Percentiles rank a stretch among this genome's conserved stretches.
These are phyloP conservation scores for Thalassophryne amazonica DNA, from an alignment of 2,797 vertebrate genomes.

Conservation along the genomic window DNA sequence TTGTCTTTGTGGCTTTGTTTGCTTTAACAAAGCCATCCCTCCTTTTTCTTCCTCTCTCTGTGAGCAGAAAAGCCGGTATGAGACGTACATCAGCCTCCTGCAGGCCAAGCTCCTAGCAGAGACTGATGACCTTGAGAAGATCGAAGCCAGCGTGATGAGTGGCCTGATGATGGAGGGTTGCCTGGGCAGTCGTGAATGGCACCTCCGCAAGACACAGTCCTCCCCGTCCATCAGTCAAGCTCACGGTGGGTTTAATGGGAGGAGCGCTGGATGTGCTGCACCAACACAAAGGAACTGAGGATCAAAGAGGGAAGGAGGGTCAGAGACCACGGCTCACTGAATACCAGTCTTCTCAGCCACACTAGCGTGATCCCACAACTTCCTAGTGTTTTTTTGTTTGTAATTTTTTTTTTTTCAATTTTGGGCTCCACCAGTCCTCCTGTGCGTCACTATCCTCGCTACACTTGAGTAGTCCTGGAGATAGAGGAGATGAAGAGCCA, in stretches of 20 bases:
- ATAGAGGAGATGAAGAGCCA: slow-evolving; percentile 29
- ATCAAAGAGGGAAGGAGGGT: slow-evolving; percentile 11
- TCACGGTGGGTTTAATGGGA: slow-evolving; percentile 80
- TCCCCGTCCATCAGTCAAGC: slow-evolving; percentile 92
- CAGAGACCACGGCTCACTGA: slow-evolving; percentile 10
- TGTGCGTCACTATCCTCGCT: slow-evolving; percentile 5
- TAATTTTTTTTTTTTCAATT: slow-evolving; percentile 14
- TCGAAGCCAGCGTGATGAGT: slow-evolving; percentile 86
- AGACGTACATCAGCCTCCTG: slow-evolving; percentile 91
- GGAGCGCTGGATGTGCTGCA: slow-evolving; percentile 16
- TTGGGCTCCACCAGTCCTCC: slow-evolving; percentile 21
- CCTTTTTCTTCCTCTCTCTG: background rate
- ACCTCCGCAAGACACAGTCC: slow-evolving; percentile 91
- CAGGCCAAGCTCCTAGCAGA: slow-evolving; percentile 87
- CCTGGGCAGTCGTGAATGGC: slow-evolving; percentile 78
- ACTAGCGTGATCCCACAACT: slow-evolving; percentile 21
- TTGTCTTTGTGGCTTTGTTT: no score
- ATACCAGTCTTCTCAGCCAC: slow-evolving; percentile 18
- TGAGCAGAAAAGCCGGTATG: slow-evolving; percentile 91
- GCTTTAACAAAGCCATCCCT: background rate
- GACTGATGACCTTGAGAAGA: slow-evolving; percentile 93
- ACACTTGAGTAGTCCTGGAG: slow-evolving; percentile 26
- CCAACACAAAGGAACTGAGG: slow-evolving; percentile 58
- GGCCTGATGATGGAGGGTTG: slow-evolving; percentile 54
- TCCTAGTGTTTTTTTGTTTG: slow-evolving; percentile 8